A percentile compares a stretch with the other conserved stretches of the same genome.
Evolutionary conservation across 2,113 vertebrate species (phyloP).

Genomic region (Pandion haliaetus): DNA sequence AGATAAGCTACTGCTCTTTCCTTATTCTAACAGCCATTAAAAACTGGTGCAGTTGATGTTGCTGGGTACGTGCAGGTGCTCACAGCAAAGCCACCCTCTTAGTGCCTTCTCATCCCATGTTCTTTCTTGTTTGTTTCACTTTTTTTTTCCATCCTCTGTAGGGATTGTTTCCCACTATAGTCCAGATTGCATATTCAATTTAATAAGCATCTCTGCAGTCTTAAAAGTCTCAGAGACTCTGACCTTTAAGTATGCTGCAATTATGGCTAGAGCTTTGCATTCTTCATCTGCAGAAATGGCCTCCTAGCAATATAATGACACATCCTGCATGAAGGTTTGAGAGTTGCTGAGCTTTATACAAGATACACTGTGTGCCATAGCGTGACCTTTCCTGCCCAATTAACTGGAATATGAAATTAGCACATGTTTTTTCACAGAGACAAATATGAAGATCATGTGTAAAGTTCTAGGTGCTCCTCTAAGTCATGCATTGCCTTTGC

Average conservation of each 20-base stretch:
- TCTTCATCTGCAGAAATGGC: conserved; percentile 63
- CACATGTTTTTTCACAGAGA: background rate
- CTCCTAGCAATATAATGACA: conserved; percentile 69
- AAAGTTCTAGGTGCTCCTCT: conserved; percentile 1
- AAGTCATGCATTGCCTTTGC: background rate
- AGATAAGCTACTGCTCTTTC: background rate
- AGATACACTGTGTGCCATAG: background rate
- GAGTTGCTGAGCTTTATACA: background rate
- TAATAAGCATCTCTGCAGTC: conserved; percentile 31
- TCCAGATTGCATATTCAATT: background rate
- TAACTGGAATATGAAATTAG: conserved; percentile 40
- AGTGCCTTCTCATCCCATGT: background rate
- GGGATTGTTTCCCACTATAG: background rate
- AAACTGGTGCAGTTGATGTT: background rate
- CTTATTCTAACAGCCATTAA: background rate
- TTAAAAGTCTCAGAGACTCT: conserved; percentile 53
- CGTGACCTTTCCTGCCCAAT: conserved; percentile 69
- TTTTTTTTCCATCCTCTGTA: background rate
- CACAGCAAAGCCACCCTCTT: background rate
- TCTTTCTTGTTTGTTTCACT: background rate
- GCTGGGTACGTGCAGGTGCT: background rate
- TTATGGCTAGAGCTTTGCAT: conserved; percentile 64
- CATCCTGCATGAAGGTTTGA: background rate
- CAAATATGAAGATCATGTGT: background rate
- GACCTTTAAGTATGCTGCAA: conserved; percentile 74